Conservation (phyloP, 2,113 vertebrate species). For the Camelus dromedarius region DNA sequence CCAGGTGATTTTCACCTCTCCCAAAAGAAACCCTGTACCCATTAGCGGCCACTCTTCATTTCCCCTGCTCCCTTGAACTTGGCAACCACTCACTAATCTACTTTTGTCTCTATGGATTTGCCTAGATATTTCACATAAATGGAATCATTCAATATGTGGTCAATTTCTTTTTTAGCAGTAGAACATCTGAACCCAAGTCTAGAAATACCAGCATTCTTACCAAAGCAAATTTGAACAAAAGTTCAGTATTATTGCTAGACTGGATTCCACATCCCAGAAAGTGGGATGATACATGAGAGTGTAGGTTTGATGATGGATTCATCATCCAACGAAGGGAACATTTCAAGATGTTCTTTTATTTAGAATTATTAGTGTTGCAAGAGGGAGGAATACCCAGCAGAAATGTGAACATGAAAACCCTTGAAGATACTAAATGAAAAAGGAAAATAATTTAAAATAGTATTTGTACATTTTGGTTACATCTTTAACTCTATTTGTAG, state of each 20-base stretch:
- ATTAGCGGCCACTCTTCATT: neutral
- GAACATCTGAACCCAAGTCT: conserved; percentile 19
- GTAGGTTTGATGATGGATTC: neutral
- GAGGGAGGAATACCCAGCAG: neutral
- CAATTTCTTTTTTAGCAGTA: conserved; percentile 17
- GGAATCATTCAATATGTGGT: neutral
- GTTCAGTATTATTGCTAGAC: conserved; percentile 36
- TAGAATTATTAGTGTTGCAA: conserved; percentile 35
- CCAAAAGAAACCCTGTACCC: neutral
- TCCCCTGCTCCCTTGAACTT: neutral
- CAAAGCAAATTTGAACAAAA: conserved; percentile 47
- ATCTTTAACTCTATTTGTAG: conserved; percentile 15
- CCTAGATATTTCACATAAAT: neutral
- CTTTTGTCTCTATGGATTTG: conserved; percentile 1
- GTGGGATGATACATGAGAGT: neutral
- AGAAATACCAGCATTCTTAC: conserved; percentile 27
- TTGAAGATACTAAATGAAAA: neutral
- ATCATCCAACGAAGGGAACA: neutral
- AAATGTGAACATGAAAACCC: neutral
- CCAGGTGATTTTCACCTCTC: neutral
- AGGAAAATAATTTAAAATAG: conserved; percentile 10
- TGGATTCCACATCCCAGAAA: conserved; percentile 29
- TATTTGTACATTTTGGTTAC: conserved; percentile 14
- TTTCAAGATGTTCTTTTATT: conserved; percentile 14
- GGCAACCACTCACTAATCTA: neutral